Percentiles rank a stretch among this genome's conserved stretches.
phyloP scores from a whole-genome alignment of 2,797 vertebrate species.

The Apogon hyalosoma region DNA sequence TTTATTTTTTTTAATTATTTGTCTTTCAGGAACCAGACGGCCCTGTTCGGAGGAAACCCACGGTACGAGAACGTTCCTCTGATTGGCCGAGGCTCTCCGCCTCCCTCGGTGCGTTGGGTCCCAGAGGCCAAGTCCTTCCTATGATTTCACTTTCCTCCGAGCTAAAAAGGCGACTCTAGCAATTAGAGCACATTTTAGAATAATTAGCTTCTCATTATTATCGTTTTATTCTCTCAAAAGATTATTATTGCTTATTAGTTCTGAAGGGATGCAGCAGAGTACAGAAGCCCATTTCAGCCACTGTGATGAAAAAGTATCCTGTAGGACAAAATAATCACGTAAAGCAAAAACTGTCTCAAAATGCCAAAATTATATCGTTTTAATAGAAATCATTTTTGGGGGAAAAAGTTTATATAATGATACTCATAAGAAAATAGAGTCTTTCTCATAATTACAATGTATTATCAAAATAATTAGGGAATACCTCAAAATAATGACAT shows the following conservation, averaged over 20 bases:
- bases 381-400: too few relatives aligned
- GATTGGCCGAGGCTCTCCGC: conserved; percentile 93
- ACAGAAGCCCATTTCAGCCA: not conserved
- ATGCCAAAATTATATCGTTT: too few relatives aligned
- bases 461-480: too few relatives aligned
- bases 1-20: not conserved
- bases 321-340: too few relatives aligned
- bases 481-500: too few relatives aligned
- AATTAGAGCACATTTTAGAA: conserved; percentile 29
- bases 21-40: conserved; percentile 89
- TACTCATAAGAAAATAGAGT: too few relatives aligned
- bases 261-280: not conserved
- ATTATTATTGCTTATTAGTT: not conserved
- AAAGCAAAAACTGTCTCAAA: too few relatives aligned
- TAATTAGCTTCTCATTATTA: conserved; percentile 5
- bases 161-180: conserved; percentile 21
- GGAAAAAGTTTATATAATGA: too few relatives aligned
- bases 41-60: conserved; percentile 93
- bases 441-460: too few relatives aligned
- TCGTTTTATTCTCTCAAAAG: not conserved
- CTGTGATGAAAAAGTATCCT: not conserved
- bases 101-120: conserved; percentile 91
- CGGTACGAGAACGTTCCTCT: conserved; percentile 96
- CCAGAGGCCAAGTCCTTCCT: conserved; percentile 69
- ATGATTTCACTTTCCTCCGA: conserved; percentile 48